phyloP scores from a whole-genome alignment of 2,113 vertebrate genomes.

The Aspiorhynchus laticeps region DNA sequence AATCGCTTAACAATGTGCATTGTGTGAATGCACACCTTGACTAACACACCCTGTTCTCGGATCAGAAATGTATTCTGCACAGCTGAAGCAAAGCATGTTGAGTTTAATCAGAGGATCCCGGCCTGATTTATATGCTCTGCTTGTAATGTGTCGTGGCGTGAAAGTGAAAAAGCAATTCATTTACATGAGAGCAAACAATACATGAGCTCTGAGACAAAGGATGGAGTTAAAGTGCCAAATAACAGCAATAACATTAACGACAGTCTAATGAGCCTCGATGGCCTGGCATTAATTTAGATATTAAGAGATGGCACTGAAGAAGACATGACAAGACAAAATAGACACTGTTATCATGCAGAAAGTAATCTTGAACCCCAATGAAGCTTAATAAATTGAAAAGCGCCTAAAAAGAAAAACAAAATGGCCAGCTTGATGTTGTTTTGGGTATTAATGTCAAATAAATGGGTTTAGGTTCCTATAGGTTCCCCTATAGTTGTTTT shows the following conservation, averaged over 20 bases:
- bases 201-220: conserved; percentile 57
- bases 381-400: neutral
- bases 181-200: neutral
- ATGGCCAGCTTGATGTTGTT: neutral
- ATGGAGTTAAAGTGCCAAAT: neutral
- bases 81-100: neutral
- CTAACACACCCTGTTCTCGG: conserved; percentile 65
- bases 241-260: neutral
- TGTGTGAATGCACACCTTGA: conserved; percentile 76
- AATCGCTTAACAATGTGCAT: conserved; percentile 81
- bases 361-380: neutral
- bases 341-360: neutral
- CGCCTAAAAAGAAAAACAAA: neutral
- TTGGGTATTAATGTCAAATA: neutral
- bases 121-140: conserved; percentile 67
- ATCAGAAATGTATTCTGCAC: conserved; percentile 1
- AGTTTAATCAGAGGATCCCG: conserved; percentile 39
- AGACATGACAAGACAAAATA: neutral
- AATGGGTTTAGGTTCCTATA: neutral
- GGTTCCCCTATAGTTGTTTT: neutral
- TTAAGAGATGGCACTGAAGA: neutral
- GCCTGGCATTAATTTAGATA: neutral
- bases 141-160: conserved; percentile 57
- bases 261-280: neutral
- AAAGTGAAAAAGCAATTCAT: conserved; percentile 2